phyloP scores from a whole-genome alignment of 2,113 vertebrate species.

The Hydrochoerus hydrochaeris region DNA sequence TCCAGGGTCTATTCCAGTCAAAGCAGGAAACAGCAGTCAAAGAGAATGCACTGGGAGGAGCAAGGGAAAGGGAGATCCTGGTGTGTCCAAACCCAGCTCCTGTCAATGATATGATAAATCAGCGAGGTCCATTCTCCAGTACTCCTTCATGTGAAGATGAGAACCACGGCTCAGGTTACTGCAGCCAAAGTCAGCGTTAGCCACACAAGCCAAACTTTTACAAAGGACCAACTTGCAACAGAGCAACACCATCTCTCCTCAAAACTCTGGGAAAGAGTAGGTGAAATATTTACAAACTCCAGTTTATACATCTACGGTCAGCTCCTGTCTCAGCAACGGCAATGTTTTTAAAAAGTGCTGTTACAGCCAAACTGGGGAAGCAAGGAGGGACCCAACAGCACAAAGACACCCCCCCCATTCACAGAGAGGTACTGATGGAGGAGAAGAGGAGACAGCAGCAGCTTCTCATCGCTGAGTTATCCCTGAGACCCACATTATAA shows the following conservation, averaged over 20 bases:
- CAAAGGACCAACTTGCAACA: background rate
- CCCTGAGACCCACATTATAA: background rate
- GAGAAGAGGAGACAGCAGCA: background rate
- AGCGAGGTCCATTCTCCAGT: background rate
- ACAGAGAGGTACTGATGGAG: background rate
- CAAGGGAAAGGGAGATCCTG: too few species aligned
- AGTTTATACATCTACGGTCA: background rate
- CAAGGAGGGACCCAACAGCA: background rate
- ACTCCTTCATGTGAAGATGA: background rate
- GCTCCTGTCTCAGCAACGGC: background rate
- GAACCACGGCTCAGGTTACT: background rate
- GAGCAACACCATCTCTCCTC: background rate
- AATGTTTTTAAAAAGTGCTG: background rate
- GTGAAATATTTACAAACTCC: background rate
- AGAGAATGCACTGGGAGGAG: background rate
- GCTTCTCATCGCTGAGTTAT: background rate
- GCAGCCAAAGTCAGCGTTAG: background rate
- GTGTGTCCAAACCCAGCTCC: background rate
- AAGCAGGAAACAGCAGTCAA: background rate
- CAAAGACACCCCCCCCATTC: too few species aligned
- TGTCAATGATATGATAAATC: background rate
- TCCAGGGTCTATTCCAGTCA: background rate
- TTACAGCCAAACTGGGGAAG: background rate
- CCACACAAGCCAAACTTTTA: background rate
- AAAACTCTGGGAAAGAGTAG: constrained; percentile 15